Conservation (phyloP, 1,140 invertebrate genomes). For the Pygmarrhopalites habei region DNA sequence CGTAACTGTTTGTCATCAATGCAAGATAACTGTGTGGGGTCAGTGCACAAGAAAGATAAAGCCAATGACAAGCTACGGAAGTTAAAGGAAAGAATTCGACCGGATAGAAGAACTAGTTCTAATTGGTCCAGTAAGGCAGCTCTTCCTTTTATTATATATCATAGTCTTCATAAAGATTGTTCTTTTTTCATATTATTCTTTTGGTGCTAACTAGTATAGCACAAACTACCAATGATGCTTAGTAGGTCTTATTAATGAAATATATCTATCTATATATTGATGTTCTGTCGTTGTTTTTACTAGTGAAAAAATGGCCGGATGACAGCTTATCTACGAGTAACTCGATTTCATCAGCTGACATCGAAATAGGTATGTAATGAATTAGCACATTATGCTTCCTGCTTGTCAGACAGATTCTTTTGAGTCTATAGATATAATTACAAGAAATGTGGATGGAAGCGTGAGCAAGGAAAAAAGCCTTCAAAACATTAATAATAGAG, state of each 20-base stretch:
- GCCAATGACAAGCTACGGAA: slow-evolving; percentile 42
- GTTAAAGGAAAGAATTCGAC: slow-evolving; percentile 42
- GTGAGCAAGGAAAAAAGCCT: too few species aligned
- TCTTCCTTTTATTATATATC: not conserved
- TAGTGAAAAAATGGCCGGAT: slow-evolving; percentile 23
- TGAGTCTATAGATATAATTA: too few species aligned
- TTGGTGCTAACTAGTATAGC: not conserved
- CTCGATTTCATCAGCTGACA: slow-evolving; percentile 11
- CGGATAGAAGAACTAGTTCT: slow-evolving; percentile 39
- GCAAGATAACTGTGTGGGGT: slow-evolving; percentile 77
- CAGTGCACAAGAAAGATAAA: slow-evolving; percentile 60
- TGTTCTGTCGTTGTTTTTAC: not conserved
- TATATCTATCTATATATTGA: not conserved
- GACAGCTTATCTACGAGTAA: slow-evolving; percentile 15
- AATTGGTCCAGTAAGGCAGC: slow-evolving; percentile 18
- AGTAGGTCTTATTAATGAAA: not conserved
- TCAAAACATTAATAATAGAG: too few species aligned
- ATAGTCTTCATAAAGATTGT: not conserved
- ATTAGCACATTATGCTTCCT: too few species aligned
- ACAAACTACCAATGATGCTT: not conserved
- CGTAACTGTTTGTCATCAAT: slow-evolving; percentile 70
- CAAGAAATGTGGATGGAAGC: too few species aligned
- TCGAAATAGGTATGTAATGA: slow-evolving; percentile 19
- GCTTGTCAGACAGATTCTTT: too few species aligned
- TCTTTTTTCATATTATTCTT: not conserved